Evolutionary conservation across 2,888 invertebrate species (phyloP).

Genomic region (Odontothrips loti): DNA sequence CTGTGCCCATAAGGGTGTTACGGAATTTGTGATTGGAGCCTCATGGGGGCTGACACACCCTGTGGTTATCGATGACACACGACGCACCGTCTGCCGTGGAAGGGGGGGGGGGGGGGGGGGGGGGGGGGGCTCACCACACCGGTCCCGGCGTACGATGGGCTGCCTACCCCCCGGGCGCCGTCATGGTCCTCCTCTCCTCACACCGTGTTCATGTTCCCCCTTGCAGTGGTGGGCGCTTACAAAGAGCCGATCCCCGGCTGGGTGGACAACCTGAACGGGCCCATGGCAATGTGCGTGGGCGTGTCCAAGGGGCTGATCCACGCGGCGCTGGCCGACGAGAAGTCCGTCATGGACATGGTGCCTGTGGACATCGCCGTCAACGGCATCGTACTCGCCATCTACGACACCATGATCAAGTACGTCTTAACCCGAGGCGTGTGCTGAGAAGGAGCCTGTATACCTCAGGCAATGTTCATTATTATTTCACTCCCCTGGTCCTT

Average conservation of each 20-base stretch:
- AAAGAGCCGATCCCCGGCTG: constrained; percentile 63
- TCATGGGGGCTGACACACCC: too few species aligned
- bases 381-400: constrained; percentile 61
- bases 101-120: too few species aligned
- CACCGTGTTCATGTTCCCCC: constrained; percentile 27
- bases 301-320: constrained; percentile 72
- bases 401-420: constrained; percentile 56
- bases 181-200: neutral
- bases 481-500: neutral
- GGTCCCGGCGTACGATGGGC: neutral
- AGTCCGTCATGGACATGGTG: constrained; percentile 64
- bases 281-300: constrained; percentile 66
- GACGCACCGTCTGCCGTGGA: too few species aligned
- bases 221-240: constrained; percentile 22
- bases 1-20: too few species aligned
- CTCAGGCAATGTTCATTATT: neutral
- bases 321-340: constrained; percentile 58
- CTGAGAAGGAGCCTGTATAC: too few species aligned
- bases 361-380: constrained; percentile 75
- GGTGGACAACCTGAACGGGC: constrained; percentile 89
- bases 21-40: too few species aligned
- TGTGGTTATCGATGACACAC: too few species aligned
- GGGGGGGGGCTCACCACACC: too few species aligned
- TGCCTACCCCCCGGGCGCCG: neutral
- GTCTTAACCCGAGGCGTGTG: constrained; percentile 37